phyloP scores from a whole-genome alignment of 1,140 invertebrate genomes.

The Zaprionus ornatus region DNA sequence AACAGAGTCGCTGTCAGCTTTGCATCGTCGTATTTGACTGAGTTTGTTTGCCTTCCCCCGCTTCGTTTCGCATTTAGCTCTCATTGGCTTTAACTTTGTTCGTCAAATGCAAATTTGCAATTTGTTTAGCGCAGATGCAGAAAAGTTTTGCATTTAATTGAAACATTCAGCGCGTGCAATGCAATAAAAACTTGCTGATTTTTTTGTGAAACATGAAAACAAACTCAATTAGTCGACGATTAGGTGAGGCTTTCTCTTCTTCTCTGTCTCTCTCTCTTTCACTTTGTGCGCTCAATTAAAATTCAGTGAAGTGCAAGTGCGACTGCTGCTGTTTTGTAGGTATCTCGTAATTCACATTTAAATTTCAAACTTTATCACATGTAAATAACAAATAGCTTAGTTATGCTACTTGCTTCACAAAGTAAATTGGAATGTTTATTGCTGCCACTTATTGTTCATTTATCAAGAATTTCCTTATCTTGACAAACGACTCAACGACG shows the following conservation, averaged over 20 bases:
- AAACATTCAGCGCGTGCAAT: slow-evolving; percentile 51
- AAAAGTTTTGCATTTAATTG: slow-evolving; percentile 72
- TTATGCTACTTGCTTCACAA: neutral
- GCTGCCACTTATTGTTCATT: neutral
- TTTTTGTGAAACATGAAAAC: slow-evolving; percentile 44
- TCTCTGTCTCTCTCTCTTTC: neutral
- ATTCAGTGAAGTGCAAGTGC: neutral
- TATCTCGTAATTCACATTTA: neutral
- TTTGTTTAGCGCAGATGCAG: slow-evolving; percentile 34
- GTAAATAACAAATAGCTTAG: too few relatives aligned
- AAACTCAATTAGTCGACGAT: slow-evolving; percentile 71
- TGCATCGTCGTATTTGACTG: neutral
- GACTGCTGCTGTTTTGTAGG: neutral
- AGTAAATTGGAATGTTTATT: neutral
- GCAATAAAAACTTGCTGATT: slow-evolving; percentile 23
- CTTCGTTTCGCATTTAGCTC: slow-evolving; percentile 10
- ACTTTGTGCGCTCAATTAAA: neutral
- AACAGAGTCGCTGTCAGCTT: slow-evolving; percentile 18
- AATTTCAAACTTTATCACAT: neutral
- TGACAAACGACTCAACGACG: slow-evolving; percentile 5
- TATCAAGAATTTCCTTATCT: slow-evolving; percentile 38
- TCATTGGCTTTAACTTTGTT: slow-evolving; percentile 21
- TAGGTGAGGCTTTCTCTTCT: slow-evolving; percentile 40
- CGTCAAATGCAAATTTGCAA: slow-evolving; percentile 67
- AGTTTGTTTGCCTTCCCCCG: slow-evolving; percentile 1